Evolutionary conservation across 2,888 invertebrate species (phyloP), one percentile per base, ranked within the genome.

Genomic region (Acleris holmiana): DNA sequence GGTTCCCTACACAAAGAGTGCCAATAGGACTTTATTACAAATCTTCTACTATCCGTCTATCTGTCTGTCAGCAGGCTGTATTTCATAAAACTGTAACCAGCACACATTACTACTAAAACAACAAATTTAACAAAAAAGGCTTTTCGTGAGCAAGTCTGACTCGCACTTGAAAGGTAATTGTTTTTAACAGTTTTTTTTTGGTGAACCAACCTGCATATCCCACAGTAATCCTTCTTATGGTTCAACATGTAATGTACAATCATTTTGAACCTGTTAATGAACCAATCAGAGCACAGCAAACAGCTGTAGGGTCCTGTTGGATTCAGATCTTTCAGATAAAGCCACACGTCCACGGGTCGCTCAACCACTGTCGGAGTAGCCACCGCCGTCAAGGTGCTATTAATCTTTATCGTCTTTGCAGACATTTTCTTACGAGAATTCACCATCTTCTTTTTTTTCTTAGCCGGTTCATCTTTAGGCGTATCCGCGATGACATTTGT

Each of bases 191-290:
- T 18, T n/a, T 5, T 53, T 41, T 25, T 48, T 1, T 13, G 10
- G 21, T 55, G 4, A 15, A 69, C 79, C 76, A 69, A 91, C 93
- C 91, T 86, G 78, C 93, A 93, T 65, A 93, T 92, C 8, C 93
- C 92, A 77, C 93, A 93, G 70, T 85, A 93, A 69, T 91, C 91
- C 72, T 92, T 93, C 66, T 88, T 89, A 63, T 93, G 93, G 70
- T 93, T 91, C n/a, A 93, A 72, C n/a, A 91, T 79, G 72, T 93
- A 93, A 67, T 93, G 93, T 44, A 93, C 73, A 7, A 92, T 80
- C 58, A 93, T 82, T 81, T 93, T 93, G 0, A 87, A 75, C 62
- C 85, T 84, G 67, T 91, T 93, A 63, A 91, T 87, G 66, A 93
- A 93, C 89, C 93, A 93, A 64, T 91, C 92, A 1, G 88, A 68